Evolutionary conservation across 2,888 invertebrate genomes (phyloP), one percentile per base, ranked within the genome.

Genomic region (Steromphala cineraria): DNA sequence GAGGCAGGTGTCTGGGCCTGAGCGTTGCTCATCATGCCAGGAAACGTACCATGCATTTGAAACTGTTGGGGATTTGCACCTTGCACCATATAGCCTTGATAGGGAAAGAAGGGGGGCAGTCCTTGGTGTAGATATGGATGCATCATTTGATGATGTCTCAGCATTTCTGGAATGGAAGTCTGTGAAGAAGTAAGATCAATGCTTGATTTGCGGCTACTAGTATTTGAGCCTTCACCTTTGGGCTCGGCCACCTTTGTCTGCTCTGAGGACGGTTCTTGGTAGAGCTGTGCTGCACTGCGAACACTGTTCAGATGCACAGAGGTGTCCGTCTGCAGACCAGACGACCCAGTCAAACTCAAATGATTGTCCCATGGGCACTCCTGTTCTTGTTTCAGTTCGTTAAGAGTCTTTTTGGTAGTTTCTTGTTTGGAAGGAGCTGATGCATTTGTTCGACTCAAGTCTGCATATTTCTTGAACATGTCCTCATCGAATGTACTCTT

Each of bases 161-260:
- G 24, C 40, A 84, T 40, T n/a, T 85, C 85, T 67, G 85, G 80
- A 31, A 84, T 79, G 56, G 81, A 83, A 67, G 40, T 80, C 31
- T 84, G 84, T 17, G 84, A 84, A 8, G 81, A 81, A 28, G 85
- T 81, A 53, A 86, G 24, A 78, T 87, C 87, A 8, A 82, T 78
- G 75, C 86, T 87, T 36, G 86, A 86, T 62, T 86, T 86, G 21
- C 85, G 80, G 76, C 87, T 86, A 75, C 82, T 81, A 53, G 77
- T 80, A n/a, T 75, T 81, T 21, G 83, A 83, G 0, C 81, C 67
- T 52, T 78, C 76, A 15, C 82, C 83, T 8, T 75, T 46, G 3
- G 75, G 78, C 31, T 75, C 46, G 7, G 84, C 83, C 19, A 55
- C 36, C 67, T 46, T 53, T 10, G 79, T 79, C 15, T 75, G 76